Evolutionary conservation across 2,113 vertebrate species (phyloP).

Genomic region (Oncorhynchus keta): DNA sequence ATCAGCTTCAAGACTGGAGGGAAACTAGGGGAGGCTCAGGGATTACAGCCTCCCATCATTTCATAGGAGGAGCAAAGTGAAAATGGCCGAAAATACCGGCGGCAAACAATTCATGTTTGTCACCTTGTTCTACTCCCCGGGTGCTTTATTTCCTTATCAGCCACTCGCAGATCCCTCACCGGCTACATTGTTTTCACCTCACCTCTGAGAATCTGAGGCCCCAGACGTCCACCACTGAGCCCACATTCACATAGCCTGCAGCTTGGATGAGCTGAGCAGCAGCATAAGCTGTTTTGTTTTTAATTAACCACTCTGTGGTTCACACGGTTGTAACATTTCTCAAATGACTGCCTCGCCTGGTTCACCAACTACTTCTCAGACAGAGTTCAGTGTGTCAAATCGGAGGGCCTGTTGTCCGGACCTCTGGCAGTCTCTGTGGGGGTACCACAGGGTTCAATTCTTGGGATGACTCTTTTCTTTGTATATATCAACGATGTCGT

Average conservation of each 20-base stretch:
- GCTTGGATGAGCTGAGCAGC: conserved; percentile 42
- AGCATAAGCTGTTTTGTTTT: conserved; percentile 50
- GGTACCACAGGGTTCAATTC: too few species aligned
- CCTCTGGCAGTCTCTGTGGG: too few species aligned
- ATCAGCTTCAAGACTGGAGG: conserved; percentile 53
- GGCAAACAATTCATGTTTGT: conserved; percentile 73
- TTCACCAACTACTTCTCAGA: too few species aligned
- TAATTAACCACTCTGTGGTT: conserved; percentile 60
- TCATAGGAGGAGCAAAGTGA: conserved; percentile 67
- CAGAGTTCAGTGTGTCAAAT: too few species aligned
- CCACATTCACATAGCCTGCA: conserved; percentile 50
- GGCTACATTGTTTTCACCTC: conserved; percentile 67
- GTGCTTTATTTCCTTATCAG: conserved; percentile 71
- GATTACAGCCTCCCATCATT: conserved; percentile 68
- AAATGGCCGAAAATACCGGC: conserved; percentile 64
- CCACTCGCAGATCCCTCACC: conserved; percentile 67
- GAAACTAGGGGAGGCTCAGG: conserved; percentile 55
- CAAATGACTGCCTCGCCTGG: too few species aligned
- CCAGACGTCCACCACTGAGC: conserved; percentile 50
- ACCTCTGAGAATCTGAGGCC: conserved; percentile 23
- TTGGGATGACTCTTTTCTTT: too few species aligned
- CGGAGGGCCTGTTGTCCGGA: too few species aligned
- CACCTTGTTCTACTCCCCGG: conserved; percentile 67
- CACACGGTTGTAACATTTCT: conserved; percentile 37
- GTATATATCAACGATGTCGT: too few species aligned